Evolutionary conservation across 2,888 invertebrate species (phyloP), one percentile per base, ranked within the genome.

Genomic region (Stenodema calcarata): DNA sequence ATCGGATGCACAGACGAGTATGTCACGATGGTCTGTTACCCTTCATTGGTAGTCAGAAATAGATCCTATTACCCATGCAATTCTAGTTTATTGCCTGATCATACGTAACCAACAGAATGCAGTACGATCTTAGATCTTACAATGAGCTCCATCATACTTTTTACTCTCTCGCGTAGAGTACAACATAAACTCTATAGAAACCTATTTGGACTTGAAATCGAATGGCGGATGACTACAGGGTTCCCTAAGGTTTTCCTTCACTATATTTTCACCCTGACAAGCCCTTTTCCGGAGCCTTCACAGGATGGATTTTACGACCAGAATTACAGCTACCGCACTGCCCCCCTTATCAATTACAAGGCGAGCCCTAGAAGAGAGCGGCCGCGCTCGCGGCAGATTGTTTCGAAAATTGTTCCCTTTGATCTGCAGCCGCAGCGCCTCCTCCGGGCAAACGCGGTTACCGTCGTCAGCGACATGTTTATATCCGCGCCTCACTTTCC

Each of bases 401-500:
- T 75, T 75, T 75, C 73, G 73, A 75, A 75, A 75, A 41, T 30
- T 41, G 30, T 75, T 75, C 41, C 73, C 73, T 75, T 75, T 75
- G 73, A 75, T 41, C 35, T n/a, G 73, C 30, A 12, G 73, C 73
- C 73, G 73, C 30, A 7, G 30, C 30, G n/a, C 62, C 35, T 30
- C 35, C 73, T 28, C 30, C 30, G 41, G 30, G 35, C 30, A 41
- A 14, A 28, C 30, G n/a, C 30, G 62, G 62, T 75, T 35, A 30
- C 73, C 73, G 41, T 75, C 73, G 35, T 75, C 73, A 75, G 35
- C 73, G 73, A 75, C 73, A 75, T 75, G 73, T 75, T 75, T 75
- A 75, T 75, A 75, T 41, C 41, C 73, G 41, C 73, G 73, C 41
- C 41, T n/a, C 62, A 41, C 35, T 30, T 75, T 75, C 73, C 30